Evolutionary conservation across 2,888 invertebrate species (phyloP).

Genomic region (Diachrysia chrysitis): DNA sequence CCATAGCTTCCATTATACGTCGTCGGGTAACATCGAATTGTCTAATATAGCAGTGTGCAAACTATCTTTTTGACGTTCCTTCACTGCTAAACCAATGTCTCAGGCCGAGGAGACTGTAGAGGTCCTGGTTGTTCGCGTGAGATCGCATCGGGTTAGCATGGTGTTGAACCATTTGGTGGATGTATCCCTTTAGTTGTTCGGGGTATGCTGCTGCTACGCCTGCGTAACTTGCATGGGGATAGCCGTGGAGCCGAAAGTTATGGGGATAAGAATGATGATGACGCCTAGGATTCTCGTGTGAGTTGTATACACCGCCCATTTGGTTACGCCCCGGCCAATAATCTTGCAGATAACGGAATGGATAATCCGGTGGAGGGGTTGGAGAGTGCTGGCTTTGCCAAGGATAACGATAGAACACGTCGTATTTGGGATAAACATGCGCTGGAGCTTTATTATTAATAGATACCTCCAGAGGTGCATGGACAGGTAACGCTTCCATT

Average conservation of each 20-base stretch:
- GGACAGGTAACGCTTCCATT: conserved; percentile 54
- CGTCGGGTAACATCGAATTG: conserved; percentile 88
- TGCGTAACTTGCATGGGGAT: conserved; percentile 68
- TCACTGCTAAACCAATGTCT: conserved; percentile 87
- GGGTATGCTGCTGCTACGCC: conserved; percentile 72
- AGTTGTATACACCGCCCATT: conserved; percentile 80
- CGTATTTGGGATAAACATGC: conserved; percentile 68
- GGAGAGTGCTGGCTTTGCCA: conserved; percentile 81
- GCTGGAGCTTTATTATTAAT: conserved; percentile 54
- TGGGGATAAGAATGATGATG: conserved; percentile 85
- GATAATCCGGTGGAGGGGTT: conserved; percentile 81
- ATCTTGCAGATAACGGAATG: conserved; percentile 84
- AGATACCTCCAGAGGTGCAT: conserved; percentile 52
- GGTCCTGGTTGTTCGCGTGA: conserved; percentile 77
- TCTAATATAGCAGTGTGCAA: conserved; percentile 70
- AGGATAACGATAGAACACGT: conserved; percentile 80
- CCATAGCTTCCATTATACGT: conserved; percentile 87
- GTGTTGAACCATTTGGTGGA: conserved; percentile 73
- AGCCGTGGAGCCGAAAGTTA: conserved; percentile 76
- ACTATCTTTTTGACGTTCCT: conserved; percentile 86
- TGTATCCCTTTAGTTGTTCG: conserved; percentile 72
- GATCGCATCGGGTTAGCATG: conserved; percentile 72
- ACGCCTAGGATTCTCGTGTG: conserved; percentile 82
- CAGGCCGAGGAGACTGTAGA: conserved; percentile 84
- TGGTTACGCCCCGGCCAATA: conserved; percentile 83